phyloP scores from a whole-genome alignment of 2,113 vertebrate genomes.

The Bostrychus sinensis region DNA sequence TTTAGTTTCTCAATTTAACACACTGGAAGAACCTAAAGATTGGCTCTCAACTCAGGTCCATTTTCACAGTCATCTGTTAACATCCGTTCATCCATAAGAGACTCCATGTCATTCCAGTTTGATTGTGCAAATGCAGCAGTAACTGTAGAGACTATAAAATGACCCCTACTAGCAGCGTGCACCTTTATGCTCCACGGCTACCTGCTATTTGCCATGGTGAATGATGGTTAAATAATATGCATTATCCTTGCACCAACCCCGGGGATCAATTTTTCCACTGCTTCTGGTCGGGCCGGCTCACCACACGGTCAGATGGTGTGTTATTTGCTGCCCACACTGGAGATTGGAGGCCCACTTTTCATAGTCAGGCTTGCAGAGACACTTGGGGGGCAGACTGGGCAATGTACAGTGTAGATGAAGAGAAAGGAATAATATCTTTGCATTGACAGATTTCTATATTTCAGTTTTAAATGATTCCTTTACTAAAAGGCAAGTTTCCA shows the following conservation, averaged over 20 bases:
- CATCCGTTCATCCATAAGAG: slow-evolving; percentile 33
- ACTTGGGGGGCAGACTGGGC: slow-evolving; percentile 52
- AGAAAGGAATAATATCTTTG: slow-evolving; percentile 63
- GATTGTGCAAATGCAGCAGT: slow-evolving; percentile 40
- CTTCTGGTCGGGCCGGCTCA: slow-evolving; percentile 42
- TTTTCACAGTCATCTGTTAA: slow-evolving; percentile 29
- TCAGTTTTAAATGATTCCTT: too few relatives aligned
- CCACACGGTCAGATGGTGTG: slow-evolving; percentile 49
- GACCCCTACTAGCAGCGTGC: slow-evolving; percentile 29
- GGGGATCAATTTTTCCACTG: slow-evolving; percentile 73
- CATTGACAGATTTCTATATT: slow-evolving; percentile 72
- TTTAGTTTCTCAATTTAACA: not conserved
- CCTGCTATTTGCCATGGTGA: slow-evolving; percentile 67
- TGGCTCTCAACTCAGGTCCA: not conserved
- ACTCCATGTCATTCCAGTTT: slow-evolving; percentile 24
- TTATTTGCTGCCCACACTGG: slow-evolving; percentile 70
- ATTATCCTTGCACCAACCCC: slow-evolving; percentile 73
- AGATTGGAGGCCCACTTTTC: slow-evolving; percentile 79
- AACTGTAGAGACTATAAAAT: slow-evolving; percentile 40
- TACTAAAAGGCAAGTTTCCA: too few relatives aligned
- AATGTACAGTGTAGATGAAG: slow-evolving; percentile 61
- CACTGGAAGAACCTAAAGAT: not conserved
- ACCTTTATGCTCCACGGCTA: slow-evolving; percentile 55
- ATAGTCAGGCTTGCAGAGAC: slow-evolving; percentile 66
- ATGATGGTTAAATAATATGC: slow-evolving; percentile 75